Conservation (phyloP, 2,797 vertebrate species). For the Synanceia verrucosa region DNA sequence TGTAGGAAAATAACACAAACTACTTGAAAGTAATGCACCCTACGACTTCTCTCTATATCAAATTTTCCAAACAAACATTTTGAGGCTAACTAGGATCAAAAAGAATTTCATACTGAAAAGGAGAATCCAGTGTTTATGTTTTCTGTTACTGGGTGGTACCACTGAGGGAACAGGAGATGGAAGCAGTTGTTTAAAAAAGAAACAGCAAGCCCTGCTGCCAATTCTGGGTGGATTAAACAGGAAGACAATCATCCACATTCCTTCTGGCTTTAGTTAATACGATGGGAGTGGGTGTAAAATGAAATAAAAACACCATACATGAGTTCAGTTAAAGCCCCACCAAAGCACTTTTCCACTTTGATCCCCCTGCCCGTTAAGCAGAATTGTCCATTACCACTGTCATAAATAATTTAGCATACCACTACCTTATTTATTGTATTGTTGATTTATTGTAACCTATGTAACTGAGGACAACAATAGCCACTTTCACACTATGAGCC, state of each 20-base stretch:
- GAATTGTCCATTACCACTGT: no score
- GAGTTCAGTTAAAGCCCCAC: no score
- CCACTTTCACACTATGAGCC: no score
- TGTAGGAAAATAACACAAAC: background rate
- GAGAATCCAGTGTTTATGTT: background rate
- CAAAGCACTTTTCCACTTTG: no score
- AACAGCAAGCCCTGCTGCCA: background rate
- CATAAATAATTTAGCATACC: no score
- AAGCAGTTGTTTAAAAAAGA: background rate
- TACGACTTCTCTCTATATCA: background rate
- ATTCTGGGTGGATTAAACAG: background rate
- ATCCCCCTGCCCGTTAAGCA: no score
- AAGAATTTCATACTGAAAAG: background rate
- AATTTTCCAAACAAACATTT: background rate
- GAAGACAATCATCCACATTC: background rate
- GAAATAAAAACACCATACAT: background rate
- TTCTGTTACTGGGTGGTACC: background rate
- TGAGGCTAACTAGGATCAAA: background rate
- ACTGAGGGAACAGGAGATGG: background rate
- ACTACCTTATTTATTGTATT: no score
- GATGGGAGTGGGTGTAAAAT: background rate
- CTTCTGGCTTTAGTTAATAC: background rate
- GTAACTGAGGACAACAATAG: no score
- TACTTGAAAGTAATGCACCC: background rate
- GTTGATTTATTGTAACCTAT: no score